Percentiles rank a stretch among this genome's conserved stretches.
These are phyloP conservation scores for Lasius platythorax DNA, from an alignment of 2,888 invertebrate genomes.

Conservation along the genomic window DNA sequence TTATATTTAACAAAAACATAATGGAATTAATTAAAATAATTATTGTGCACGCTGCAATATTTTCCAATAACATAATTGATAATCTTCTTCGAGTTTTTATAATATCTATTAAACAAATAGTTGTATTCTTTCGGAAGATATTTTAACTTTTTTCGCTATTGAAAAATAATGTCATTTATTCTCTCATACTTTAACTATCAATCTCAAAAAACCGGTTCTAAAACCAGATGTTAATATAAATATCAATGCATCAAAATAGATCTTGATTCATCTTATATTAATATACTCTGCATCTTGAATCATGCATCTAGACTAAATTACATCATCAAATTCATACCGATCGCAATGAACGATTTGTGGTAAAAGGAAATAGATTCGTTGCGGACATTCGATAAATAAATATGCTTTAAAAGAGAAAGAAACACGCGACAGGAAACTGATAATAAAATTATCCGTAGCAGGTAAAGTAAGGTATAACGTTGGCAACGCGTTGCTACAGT, in stretches of 20 bases:
- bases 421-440: not conserved
- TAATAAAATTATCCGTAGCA: slow-evolving; percentile 19
- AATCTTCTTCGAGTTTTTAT: not conserved
- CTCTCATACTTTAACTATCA: not conserved
- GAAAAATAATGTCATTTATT: not conserved
- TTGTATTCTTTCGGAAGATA: not conserved
- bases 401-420: not conserved
- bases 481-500: not conserved
- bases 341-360: not conserved
- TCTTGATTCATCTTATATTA: not conserved
- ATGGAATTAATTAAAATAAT: not conserved
- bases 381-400: slow-evolving; percentile 3
- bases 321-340: not conserved
- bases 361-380: not conserved
- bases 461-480: slow-evolving; percentile 44
- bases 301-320: not conserved
- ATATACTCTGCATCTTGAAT: not conserved
- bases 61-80: not conserved
- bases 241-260: not conserved
- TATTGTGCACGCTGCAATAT: not conserved
- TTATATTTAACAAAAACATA: not conserved
- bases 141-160: not conserved
- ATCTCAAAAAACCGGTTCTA: not conserved
- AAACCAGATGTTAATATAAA: not conserved
- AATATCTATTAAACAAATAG: not conserved